Evolutionary conservation across 1,140 invertebrate species (phyloP).

Genomic region (Drosophila mauritiana): DNA sequence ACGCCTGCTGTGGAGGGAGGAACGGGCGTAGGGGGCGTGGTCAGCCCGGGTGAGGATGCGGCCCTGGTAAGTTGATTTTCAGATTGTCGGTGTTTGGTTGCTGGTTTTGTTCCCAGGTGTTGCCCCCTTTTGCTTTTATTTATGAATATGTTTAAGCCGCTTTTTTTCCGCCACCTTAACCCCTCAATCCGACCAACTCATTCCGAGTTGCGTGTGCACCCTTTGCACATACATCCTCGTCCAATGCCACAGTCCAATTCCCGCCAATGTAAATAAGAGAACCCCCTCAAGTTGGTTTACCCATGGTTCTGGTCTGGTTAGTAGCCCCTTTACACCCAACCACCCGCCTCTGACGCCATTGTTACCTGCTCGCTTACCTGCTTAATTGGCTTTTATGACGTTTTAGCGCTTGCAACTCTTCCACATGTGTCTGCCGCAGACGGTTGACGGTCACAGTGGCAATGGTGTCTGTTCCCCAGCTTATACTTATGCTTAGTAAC

Average conservation of each 20-base stretch:
- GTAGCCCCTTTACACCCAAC: slow-evolving; percentile 18
- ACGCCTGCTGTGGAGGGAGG: slow-evolving; percentile 31
- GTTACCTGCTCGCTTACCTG: slow-evolving; percentile 77
- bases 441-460: slow-evolving; percentile 31
- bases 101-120: slow-evolving; percentile 37
- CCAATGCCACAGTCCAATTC: slow-evolving; percentile 33
- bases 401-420: slow-evolving; percentile 73
- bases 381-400: slow-evolving; percentile 83
- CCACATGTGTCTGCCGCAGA: slow-evolving; percentile 35
- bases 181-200: slow-evolving; percentile 14
- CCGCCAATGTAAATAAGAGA: slow-evolving; percentile 44
- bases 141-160: slow-evolving; percentile 70
- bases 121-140: slow-evolving; percentile 42
- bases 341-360: slow-evolving; percentile 36
- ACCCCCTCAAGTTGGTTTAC: slow-evolving; percentile 47
- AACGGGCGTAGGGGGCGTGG: slow-evolving; percentile 10
- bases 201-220: slow-evolving; percentile 43
- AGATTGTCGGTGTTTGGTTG: slow-evolving; percentile 44
- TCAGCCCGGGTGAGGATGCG: slow-evolving; percentile 57
- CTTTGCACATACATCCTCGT: slow-evolving; percentile 25
- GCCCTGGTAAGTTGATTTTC: slow-evolving; percentile 75
- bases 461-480: slow-evolving; percentile 45
- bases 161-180: slow-evolving; percentile 59
- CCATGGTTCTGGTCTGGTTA: slow-evolving; percentile 37
- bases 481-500: slow-evolving; percentile 54